Evolutionary conservation across 2,888 invertebrate species (phyloP), one percentile per base, ranked within the genome.

Genomic region (Chrysolina haemoptera): DNA sequence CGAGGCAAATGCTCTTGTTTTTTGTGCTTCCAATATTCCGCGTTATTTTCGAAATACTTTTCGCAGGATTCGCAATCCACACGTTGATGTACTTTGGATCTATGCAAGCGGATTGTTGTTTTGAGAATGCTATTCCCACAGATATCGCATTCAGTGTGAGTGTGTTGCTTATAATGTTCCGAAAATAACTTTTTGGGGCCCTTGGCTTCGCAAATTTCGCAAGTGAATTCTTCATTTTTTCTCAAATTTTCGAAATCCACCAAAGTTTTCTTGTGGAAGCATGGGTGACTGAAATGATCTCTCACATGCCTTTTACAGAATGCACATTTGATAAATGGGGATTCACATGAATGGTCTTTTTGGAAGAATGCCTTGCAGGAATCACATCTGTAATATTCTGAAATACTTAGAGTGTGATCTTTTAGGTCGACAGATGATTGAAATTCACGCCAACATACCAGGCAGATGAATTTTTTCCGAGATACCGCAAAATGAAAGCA

Each of bases 111-210:
- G 11, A 50, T 18, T 18, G 18, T 50, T n/a, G 50, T 50, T 50
- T 1, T 18, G 18, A 10, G 18, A 18, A 91, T 90, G 0, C 83
- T 85, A 78, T 89, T 90, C n/a, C 88, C 85, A 77, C 91, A 91
- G 0, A 89, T 79, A 9, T 86, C 82, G 74, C 91, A 91, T 20
- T 84, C 84, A 53, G 86, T 87, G 12, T 65, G 62, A 67, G 71
- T 8, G 76, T 78, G 75, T 78, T 78, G 41, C 63, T 77, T 50
- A 76, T 74, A 9, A 59, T 77, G 76, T 48, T 16, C 18, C 35
- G 35, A 20, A 5, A 27, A 18, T 3, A 18, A 48, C 18, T 62
- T 62, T 62, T 35, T 62, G 11, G 10, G 16, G 46, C 64, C 53
- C 20, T 41, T n/a, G 14, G 22, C 50, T 16, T 41, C 9, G 35